Evolutionary conservation across 2,797 vertebrate species (phyloP).

Genomic region (Pangasius sanitwongsei): DNA sequence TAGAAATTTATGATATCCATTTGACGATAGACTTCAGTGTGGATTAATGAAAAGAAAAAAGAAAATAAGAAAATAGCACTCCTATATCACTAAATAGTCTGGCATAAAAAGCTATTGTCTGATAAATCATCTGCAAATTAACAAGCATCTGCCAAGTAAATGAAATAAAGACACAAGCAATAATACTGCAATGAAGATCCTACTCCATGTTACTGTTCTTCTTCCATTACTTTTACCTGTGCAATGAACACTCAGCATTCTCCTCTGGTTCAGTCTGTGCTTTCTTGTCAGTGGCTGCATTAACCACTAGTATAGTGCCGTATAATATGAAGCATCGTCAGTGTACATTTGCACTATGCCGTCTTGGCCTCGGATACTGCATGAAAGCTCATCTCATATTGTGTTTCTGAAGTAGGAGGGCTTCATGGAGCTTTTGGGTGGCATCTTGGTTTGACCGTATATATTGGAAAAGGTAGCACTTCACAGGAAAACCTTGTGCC

Average conservation of each 20-base stretch:
- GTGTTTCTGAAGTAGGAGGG: constrained; percentile 20
- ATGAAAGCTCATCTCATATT: constrained; percentile 16
- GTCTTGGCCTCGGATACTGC: constrained; percentile 3
- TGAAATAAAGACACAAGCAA: constrained; percentile 25
- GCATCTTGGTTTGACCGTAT: constrained; percentile 44
- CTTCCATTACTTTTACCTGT: constrained; percentile 19
- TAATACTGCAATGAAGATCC: constrained; percentile 46
- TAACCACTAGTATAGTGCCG: constrained; percentile 31
- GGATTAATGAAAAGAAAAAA: constrained; percentile 27
- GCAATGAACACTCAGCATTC: constrained; percentile 15
- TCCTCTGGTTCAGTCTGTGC: constrained; percentile 31
- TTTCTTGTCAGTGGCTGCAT: constrained; percentile 35
- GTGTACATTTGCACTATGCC: constrained; percentile 12
- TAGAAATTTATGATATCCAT: constrained; percentile 10
- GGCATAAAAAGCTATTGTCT: constrained; percentile 28
- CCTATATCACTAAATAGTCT: constrained; percentile 16
- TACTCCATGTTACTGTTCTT: constrained; percentile 15
- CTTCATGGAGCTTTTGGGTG: constrained; percentile 34
- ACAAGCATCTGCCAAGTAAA: constrained; percentile 18
- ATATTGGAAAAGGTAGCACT: constrained; percentile 43
- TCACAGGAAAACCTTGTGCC: constrained; percentile 32
- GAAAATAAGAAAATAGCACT: neutral
- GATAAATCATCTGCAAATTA: constrained; percentile 30
- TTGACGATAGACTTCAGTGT: constrained; percentile 14
- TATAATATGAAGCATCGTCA: constrained; percentile 22